Base-by-base conservation (phyloP, 1,140 invertebrate species). In the Pararge aegeria region DNA sequence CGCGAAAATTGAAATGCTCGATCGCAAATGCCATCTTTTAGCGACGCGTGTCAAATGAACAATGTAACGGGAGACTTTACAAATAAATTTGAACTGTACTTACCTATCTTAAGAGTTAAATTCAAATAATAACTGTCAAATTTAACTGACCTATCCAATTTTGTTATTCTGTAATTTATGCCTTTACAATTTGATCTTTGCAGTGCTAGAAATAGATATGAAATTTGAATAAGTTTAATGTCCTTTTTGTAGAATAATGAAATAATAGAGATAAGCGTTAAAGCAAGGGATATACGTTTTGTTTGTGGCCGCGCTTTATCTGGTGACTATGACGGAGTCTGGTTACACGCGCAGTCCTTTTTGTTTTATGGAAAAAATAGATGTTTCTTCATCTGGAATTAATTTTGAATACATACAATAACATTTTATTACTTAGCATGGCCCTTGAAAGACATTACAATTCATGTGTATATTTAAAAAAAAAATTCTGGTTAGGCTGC, bases 1-100 rank as follows among this genome's bases (percentile, higher is more conserved):
- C 44, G 68, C 66, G 76, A 79, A 83, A 80, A 83, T 80, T 80
- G 76, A 77, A 75, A 80, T 75, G 64, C 59, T 57, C 68, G 68
- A 73, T 77, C 69, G 72, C 67, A 69, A 67, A 74, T 59, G 64
- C 63, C 68, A 75, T 72, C 73, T 72, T 74, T 53, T 59, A 73
- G 58, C 53, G 61, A 40, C 72, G 64, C 73, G 70, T 71, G 69
- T 71, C 75, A 75, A 75, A 75, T 70, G 56, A 65, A 65, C 62
- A 60, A 66, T 57, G 46, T 66, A 18, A 40, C 48, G 12, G 37
- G 15, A 16, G 21, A 9, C 4, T 46, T 29, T 55, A 15, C 46
- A 40, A 52, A 30, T 51, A 29, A 64, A 55, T 49, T 30, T 64
- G 37, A 37, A 37, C 50, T 51, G 50, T 49, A 59, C 21, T 51